A percentile compares a stretch with the other conserved stretches of the same genome.
phyloP scores from a whole-genome alignment of 2,797 vertebrate species.

The Pantherophis vulpinus region DNA sequence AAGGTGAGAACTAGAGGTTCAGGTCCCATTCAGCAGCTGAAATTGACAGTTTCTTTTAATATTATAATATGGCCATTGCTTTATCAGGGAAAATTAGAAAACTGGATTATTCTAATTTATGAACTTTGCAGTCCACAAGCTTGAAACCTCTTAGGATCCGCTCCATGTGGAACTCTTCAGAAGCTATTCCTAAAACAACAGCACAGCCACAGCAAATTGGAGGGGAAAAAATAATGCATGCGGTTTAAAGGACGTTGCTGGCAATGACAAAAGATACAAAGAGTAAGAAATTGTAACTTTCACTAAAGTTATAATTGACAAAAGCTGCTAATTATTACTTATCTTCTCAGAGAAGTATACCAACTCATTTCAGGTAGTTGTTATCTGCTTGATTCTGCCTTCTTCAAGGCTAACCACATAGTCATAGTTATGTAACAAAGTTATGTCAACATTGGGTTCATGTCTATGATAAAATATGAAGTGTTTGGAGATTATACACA shows the following conservation, averaged over 20 bases:
- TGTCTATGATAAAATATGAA: not conserved
- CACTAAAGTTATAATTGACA: not conserved
- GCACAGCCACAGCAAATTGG: not conserved
- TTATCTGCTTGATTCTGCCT: not conserved
- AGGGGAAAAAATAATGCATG: not conserved
- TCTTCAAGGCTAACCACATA: not conserved
- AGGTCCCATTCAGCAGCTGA: not conserved
- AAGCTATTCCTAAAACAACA: not conserved
- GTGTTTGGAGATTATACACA: not conserved
- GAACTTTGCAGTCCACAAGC: not conserved
- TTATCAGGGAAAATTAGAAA: not conserved
- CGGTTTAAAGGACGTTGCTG: not conserved
- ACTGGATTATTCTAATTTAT: not conserved
- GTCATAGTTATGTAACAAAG: not conserved
- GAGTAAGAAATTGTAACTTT: not conserved
- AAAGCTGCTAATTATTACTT: not conserved
- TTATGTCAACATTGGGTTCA: not conserved
- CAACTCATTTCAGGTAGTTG: not conserved
- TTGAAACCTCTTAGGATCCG: not conserved
- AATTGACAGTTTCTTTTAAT: not conserved
- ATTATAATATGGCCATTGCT: not conserved
- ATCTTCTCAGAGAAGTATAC: not conserved
- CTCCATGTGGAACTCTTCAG: not conserved
- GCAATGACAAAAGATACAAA: not conserved
- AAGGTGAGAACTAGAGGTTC: not conserved